These are phyloP conservation scores for Corydoras sp. DNA, from an alignment of 2,113 vertebrate genomes.

Conservation along the genomic window DNA sequence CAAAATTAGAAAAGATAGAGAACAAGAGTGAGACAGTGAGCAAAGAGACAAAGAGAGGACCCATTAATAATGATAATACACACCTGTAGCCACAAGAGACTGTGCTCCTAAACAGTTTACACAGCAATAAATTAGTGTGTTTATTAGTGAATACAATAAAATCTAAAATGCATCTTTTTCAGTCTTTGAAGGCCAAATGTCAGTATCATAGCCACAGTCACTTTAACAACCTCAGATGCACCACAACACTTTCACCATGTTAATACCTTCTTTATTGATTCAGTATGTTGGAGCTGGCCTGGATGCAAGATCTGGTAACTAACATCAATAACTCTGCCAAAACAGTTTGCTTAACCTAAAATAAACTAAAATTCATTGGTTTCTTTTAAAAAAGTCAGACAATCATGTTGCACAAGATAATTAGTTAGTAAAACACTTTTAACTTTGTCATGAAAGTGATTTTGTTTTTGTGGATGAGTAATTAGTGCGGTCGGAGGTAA, in stretches of 20 bases:
- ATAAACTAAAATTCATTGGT: no score
- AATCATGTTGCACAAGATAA: no score
- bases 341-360: slow-evolving; percentile 1
- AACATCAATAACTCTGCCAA: slow-evolving; percentile 16
- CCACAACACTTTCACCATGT: slow-evolving; percentile 43
- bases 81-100: slow-evolving; percentile 39
- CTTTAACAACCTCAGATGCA: slow-evolving; percentile 29
- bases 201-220: no score
- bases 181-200: no score
- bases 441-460: no score
- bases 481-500: no score
- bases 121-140: not conserved
- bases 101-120: not conserved
- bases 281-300: slow-evolving; percentile 10
- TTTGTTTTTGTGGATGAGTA: no score
- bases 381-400: no score
- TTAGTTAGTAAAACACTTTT: no score
- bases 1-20: slow-evolving; percentile 20
- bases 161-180: no score
- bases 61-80: slow-evolving; percentile 51
- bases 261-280: slow-evolving; percentile 17
- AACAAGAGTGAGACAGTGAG: slow-evolving; percentile 32
- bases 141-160: no score
- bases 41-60: slow-evolving; percentile 37
- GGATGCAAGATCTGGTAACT: slow-evolving; percentile 37